Evolutionary conservation across 2,888 invertebrate genomes (phyloP), one percentile per base, ranked within the genome.

Genomic region (Tribolium freemani): DNA sequence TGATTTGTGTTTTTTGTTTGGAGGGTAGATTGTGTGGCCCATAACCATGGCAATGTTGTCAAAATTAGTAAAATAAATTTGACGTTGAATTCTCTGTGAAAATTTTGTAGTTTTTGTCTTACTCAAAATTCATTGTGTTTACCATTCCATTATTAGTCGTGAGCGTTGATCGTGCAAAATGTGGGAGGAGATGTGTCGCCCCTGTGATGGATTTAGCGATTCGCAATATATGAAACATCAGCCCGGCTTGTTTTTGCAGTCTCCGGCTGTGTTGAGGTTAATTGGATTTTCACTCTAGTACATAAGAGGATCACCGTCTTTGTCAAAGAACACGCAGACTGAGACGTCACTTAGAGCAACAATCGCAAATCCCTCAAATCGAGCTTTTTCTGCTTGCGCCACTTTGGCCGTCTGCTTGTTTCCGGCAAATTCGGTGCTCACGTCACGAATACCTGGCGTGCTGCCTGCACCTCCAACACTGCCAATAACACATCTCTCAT

Each of bases 211-310:
- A 45, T 76, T 61, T 53, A 8, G 48, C 44, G 67, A 75, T 61
- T 58, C 54, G 53, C 56, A 71, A 44, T 69, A 71, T 66, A 61
- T 58, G 50, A 69, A 73, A 58, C 69, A 60, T 11, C 50, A 48
- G 68, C 61, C 58, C 51, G 71, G 69, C 38, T 68, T 71, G 57
- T 75, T 75, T 73, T 73, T 78, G 76, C 76, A 77, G 76, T 76
- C 75, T 72, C 77, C 80, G 75, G 66, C 80, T 76, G 77, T 77
- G 77, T 76, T 80, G 76, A 82, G 80, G 82, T 82, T 79, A 80
- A 78, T 81, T 78, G 75, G 77, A 79, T 78, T 78, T 78, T 77
- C 76, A 77, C 73, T 78, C 57, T 77, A 77, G 74, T 75, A 74
- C 73, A 76, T 78, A 79, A 77, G 77, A 75, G 77, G 79, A 79